Evolutionary conservation across 2,888 invertebrate genomes (phyloP), one percentile per base, ranked within the genome.

Genomic region (Notocelia uddmanniana): DNA sequence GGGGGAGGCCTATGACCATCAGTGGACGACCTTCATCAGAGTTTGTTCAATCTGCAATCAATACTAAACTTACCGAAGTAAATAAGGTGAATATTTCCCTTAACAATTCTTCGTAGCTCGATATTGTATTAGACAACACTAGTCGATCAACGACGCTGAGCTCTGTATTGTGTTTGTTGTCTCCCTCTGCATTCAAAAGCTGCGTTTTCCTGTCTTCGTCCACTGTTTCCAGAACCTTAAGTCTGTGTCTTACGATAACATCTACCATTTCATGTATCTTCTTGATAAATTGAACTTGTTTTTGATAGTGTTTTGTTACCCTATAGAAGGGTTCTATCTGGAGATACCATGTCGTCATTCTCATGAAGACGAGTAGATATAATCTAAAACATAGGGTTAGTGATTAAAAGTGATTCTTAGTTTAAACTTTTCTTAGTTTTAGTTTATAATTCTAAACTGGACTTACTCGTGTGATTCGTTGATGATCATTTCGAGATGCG

Each of bases 311-410:
- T n/a, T 64, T 54, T 8, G 81, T 69, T 6, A 88, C 6, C 83
- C 87, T 87, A 74, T 78, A 87, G 0, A 91, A 73, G 0, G 88
- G 0, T 0, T 91, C 91, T 57, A 91, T 82, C 52, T 89, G 90
- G 0, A 89, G 80, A 89, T 90, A 92, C 90, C 91, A 91, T 60
- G 78, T 80, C 0, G 88, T 88, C 85, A 91, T 91, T 69, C 84
- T 88, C 18, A 76, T 76, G 75, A 89, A 91, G 2, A 90, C 80
- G 0, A 86, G 64, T 2, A 79, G 76, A 74, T 92, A 91, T 2
- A 89, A 68, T 0, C 91, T 91, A 82, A 31, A 73, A 50, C 21
- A 18, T 0, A 21, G 8, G 10, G n/a, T 1, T 5, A 64, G 48
- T 26, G 19, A 50, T 31, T 0, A 31, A 31, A 31, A 31, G 31